Evolutionary conservation across 2,888 invertebrate species (phyloP).

Genomic region (Ectemnius continuus): DNA sequence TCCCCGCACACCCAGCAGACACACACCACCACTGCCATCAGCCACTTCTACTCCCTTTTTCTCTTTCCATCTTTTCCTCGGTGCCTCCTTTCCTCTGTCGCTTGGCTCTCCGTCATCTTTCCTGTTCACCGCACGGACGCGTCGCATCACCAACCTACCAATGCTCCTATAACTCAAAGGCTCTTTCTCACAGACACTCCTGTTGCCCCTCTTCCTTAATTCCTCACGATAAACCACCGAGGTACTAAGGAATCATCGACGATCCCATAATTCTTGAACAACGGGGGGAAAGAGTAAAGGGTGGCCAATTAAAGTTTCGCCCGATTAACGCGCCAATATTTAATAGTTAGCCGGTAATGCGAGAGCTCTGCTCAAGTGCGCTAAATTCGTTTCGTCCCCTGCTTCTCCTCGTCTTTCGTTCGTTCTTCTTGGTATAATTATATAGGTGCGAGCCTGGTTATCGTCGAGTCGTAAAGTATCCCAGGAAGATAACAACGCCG

Average conservation of each 20-base stretch:
- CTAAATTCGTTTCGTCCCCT: no score
- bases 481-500: no score
- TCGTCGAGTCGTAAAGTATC: no score
- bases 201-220: slow-evolving; percentile 51
- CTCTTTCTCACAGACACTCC: slow-evolving; percentile 46
- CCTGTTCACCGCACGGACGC: slow-evolving; percentile 45
- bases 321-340: background rate
- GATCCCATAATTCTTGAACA: slow-evolving; percentile 29
- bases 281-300: no score
- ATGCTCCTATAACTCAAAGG: slow-evolving; percentile 56
- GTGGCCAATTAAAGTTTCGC: background rate
- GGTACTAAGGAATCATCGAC: slow-evolving; percentile 40
- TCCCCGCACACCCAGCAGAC: no score
- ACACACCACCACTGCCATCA: slow-evolving; percentile 10
- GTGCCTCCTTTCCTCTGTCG: slow-evolving; percentile 8
- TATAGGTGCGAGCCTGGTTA: no score
- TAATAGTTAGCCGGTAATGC: no score
- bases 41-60: slow-evolving; percentile 8
- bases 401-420: no score
- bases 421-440: no score
- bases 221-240: slow-evolving; percentile 46
- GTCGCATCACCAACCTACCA: slow-evolving; percentile 51
- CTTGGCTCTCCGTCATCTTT: slow-evolving; percentile 31
- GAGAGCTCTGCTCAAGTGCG: no score
- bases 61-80: slow-evolving; percentile 6